A percentile compares a stretch with the other conserved stretches of the same genome.
Conservation (phyloP, 2,888 invertebrate genomes). For the Cosmia trapezina region DNA sequence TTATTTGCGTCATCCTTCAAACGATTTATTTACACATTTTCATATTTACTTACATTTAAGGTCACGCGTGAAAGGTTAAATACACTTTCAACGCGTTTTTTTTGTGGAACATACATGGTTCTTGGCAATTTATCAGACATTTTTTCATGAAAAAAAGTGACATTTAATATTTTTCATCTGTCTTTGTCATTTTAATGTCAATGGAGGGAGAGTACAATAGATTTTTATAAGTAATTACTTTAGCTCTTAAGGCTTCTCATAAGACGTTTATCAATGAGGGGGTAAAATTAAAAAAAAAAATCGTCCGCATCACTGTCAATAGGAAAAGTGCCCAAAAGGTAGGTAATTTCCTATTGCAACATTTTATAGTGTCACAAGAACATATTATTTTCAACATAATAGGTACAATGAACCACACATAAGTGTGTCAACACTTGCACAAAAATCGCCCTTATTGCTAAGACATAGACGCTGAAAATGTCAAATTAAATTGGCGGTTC, state of each 20-base stretch:
- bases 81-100: not conserved
- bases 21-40: not conserved
- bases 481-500: not conserved
- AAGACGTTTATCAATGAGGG: not conserved
- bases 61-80: constrained; percentile 22
- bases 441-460: not conserved
- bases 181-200: constrained; percentile 3
- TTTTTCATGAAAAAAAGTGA: not conserved
- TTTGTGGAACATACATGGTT: too few species aligned
- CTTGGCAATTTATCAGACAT: too few species aligned
- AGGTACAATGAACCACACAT: not conserved
- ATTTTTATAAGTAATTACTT: too few species aligned
- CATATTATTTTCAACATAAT: not conserved
- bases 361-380: not conserved
- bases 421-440: not conserved
- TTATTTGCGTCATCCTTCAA: constrained; percentile 26
- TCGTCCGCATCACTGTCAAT: too few species aligned
- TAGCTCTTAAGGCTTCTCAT: constrained; percentile 4
- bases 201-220: constrained; percentile 14
- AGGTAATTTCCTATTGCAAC: not conserved
- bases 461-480: not conserved
- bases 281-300: too few species aligned
- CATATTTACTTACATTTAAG: not conserved
- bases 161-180: not conserved
- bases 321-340: too few species aligned